Conservation (phyloP, 1,140 invertebrate genomes). For the Cydia strobilella region DNA sequence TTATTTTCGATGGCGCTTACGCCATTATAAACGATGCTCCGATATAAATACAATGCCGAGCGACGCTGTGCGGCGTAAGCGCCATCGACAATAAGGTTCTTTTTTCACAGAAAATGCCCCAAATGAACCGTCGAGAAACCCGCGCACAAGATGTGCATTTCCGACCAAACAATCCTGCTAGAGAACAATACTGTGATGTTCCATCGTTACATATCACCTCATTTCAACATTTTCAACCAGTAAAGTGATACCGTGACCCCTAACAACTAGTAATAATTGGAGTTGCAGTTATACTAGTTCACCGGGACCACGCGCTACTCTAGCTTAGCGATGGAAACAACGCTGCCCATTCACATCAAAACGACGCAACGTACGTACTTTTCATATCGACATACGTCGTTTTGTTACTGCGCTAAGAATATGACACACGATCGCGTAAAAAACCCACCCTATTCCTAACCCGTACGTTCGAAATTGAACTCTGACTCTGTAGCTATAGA, state of each 20-base stretch:
- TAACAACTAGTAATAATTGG: neutral
- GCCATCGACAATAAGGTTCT: too few relatives aligned
- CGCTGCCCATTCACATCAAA: neutral
- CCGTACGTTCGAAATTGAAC: conserved; percentile 39
- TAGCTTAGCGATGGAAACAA: neutral
- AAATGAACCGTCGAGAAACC: conserved; percentile 5
- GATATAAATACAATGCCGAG: too few relatives aligned
- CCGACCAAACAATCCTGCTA: conserved; percentile 10
- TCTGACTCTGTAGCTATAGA: conserved; percentile 35
- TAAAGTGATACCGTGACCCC: neutral
- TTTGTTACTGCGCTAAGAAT: conserved; percentile 34
- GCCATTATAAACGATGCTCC: too few relatives aligned
- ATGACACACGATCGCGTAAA: conserved; percentile 46
- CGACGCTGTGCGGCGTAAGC: too few relatives aligned
- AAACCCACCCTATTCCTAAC: conserved; percentile 38
- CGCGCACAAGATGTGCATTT: conserved; percentile 15
- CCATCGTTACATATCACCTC: neutral
- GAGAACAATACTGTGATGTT: conserved; percentile 12
- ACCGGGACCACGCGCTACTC: neutral
- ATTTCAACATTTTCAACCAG: neutral
- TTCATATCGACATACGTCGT: neutral
- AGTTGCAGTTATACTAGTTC: neutral
- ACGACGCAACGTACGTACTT: neutral
- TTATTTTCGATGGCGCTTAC: too few relatives aligned
- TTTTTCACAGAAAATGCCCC: too few relatives aligned